Evolutionary conservation across 2,113 vertebrate genomes (phyloP).

Genomic region (Charina bottae): DNA sequence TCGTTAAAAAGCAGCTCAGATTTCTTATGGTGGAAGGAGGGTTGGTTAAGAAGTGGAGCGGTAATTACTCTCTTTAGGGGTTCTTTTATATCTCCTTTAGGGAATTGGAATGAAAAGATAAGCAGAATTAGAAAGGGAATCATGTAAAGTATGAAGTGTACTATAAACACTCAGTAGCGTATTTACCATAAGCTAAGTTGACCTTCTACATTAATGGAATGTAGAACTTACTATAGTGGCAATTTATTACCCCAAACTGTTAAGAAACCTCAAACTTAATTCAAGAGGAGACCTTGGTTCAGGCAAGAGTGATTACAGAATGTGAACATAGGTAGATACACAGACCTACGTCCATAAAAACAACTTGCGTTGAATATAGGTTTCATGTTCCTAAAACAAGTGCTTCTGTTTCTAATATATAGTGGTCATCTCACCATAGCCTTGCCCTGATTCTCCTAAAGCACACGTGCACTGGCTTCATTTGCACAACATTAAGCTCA

Average conservation of each 20-base stretch:
- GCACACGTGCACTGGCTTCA: neutral
- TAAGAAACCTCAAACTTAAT: conserved; percentile 42
- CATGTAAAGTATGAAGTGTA: conserved; percentile 89
- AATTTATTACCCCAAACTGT: conserved; percentile 66
- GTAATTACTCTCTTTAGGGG: conserved; percentile 90
- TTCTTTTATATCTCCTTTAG: conserved; percentile 89
- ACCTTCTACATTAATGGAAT: conserved; percentile 79
- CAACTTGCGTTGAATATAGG: neutral
- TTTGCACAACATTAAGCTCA: neutral
- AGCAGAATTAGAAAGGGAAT: conserved; percentile 99
- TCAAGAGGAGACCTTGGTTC: neutral
- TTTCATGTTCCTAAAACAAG: neutral
- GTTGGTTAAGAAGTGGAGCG: conserved; percentile 86
- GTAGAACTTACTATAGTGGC: conserved; percentile 72
- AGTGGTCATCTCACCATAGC: neutral
- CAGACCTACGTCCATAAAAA: neutral
- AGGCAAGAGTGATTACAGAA: neutral
- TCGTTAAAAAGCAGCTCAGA: conserved; percentile 88
- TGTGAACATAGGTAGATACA: neutral
- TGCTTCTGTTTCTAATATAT: neutral
- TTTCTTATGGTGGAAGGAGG: conserved; percentile 84
- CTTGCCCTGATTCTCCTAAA: no score
- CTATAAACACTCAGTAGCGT: conserved; percentile 84
- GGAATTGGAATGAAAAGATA: conserved; percentile 92
- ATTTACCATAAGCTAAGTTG: conserved; percentile 80